A percentile compares a stretch with the other conserved stretches of the same genome.
These are phyloP conservation scores for Potamarius usumacintae DNA, from an alignment of 2,113 vertebrate genomes.

Conservation along the genomic window DNA sequence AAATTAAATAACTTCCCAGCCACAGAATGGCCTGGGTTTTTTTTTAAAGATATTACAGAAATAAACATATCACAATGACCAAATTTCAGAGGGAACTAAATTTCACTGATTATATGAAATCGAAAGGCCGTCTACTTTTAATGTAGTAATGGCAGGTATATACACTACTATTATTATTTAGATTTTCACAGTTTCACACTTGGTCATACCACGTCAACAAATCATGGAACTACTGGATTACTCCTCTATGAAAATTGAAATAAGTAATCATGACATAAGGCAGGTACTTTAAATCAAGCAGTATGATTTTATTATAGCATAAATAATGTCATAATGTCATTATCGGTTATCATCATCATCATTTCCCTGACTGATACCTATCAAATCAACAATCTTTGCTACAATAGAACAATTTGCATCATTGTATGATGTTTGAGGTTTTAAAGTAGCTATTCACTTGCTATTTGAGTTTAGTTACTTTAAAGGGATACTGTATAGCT, in stretches of 20 bases:
- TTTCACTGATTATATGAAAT: no score
- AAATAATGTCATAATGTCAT: conserved; percentile 30
- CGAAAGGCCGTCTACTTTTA: no score
- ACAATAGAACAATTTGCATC: conserved; percentile 28
- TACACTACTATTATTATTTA: neutral
- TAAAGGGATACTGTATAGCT: conserved; percentile 36
- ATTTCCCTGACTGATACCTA: conserved; percentile 14
- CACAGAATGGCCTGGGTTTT: no score
- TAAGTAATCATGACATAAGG: conserved; percentile 14
- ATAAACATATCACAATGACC: no score
- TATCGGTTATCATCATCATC: conserved; percentile 22
- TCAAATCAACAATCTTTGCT: conserved; percentile 21
- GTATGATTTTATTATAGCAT: conserved; percentile 50
- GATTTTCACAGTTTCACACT: neutral
- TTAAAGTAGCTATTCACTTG: conserved; percentile 19
- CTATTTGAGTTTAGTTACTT: conserved; percentile 26
- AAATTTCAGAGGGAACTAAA: no score
- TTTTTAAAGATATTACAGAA: no score
- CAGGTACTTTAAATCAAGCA: conserved; percentile 46
- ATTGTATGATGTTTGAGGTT: conserved; percentile 25
- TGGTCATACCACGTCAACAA: neutral
- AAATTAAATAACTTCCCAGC: no score
- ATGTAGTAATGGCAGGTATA: neutral
- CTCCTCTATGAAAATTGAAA: neutral
- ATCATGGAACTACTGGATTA: neutral